Evolutionary conservation across 2,113 vertebrate species (phyloP).

Genomic region (Heterotilapia buettikoferi): DNA sequence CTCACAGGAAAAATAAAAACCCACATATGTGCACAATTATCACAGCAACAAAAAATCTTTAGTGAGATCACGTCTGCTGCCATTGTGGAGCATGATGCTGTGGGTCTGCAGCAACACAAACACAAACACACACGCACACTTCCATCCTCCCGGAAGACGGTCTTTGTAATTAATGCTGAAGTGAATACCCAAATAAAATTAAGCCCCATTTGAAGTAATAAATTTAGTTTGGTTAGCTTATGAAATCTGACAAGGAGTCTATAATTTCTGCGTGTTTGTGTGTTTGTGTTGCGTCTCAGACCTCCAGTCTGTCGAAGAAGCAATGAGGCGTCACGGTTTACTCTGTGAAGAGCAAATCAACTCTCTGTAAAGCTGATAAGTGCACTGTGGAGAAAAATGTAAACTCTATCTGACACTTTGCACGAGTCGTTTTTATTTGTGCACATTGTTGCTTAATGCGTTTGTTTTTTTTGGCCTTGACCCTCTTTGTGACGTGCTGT

Average conservation of each 20-base stretch:
- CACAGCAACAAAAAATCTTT: not conserved
- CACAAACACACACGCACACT: not conserved
- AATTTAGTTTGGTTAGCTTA: slow-evolving; percentile 39
- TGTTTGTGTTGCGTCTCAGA: not conserved
- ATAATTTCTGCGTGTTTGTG: not conserved
- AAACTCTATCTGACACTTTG: not conserved
- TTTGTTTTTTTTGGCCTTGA: not conserved
- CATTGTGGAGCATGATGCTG: not conserved
- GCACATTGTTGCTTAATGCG: not conserved
- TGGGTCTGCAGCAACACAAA: not conserved
- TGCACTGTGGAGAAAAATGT: not conserved
- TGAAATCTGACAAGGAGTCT: slow-evolving; percentile 16
- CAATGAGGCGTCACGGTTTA: slow-evolving; percentile 37
- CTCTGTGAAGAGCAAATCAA: slow-evolving; percentile 21
- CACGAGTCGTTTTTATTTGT: not conserved
- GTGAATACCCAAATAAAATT: slow-evolving; percentile 33
- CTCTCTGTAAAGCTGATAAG: slow-evolving; percentile 12
- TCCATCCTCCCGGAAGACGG: not conserved
- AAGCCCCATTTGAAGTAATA: slow-evolving; percentile 19
- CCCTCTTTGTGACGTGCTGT: not conserved
- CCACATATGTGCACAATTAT: not conserved
- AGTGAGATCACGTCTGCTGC: not conserved
- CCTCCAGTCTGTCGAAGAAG: slow-evolving; percentile 4
- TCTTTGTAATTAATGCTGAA: slow-evolving; percentile 45
- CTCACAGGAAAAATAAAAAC: not conserved